Evolutionary conservation across 2,797 vertebrate genomes (phyloP).

Genomic region (Enoplosus armatus): DNA sequence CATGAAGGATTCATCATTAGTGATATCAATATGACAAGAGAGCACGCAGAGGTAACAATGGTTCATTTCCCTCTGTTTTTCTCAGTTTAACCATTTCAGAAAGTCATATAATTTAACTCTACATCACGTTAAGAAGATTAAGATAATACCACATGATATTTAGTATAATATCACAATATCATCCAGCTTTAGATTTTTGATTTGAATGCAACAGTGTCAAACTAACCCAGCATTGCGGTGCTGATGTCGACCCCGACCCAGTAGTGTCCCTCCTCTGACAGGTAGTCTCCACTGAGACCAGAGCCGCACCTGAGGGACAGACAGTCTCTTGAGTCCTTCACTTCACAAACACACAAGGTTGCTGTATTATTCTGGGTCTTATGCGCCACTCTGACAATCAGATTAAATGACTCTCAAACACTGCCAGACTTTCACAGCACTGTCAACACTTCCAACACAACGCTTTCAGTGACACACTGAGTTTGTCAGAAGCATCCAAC

Average conservation of each 20-base stretch:
- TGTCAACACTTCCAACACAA: not conserved
- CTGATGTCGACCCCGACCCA: constrained; percentile 98
- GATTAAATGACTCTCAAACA: not conserved
- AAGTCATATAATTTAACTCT: not conserved
- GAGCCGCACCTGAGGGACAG: constrained; percentile 90
- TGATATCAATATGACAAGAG: not conserved
- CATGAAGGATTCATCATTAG: not conserved
- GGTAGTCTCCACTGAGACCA: constrained; percentile 93
- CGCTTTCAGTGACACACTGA: not conserved
- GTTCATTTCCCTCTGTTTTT: not conserved
- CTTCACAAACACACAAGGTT: not conserved
- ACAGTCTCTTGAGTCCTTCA: not conserved
- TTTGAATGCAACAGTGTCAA: not conserved
- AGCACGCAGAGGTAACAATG: not conserved
- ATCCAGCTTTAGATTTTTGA: not conserved
- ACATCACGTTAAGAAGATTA: not conserved
- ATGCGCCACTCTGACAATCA: not conserved
- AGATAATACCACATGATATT: not conserved
- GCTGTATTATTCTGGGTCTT: not conserved
- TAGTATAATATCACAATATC: not conserved
- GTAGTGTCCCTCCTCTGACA: constrained; percentile 92
- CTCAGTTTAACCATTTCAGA: not conserved
- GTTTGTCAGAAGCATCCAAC: not conserved
- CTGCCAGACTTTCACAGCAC: not conserved
- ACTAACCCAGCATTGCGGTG: constrained; percentile 93